These are phyloP conservation scores for Scomberomorus guttatus DNA, from an alignment of 2,797 vertebrate genomes.

Conservation along the genomic window DNA sequence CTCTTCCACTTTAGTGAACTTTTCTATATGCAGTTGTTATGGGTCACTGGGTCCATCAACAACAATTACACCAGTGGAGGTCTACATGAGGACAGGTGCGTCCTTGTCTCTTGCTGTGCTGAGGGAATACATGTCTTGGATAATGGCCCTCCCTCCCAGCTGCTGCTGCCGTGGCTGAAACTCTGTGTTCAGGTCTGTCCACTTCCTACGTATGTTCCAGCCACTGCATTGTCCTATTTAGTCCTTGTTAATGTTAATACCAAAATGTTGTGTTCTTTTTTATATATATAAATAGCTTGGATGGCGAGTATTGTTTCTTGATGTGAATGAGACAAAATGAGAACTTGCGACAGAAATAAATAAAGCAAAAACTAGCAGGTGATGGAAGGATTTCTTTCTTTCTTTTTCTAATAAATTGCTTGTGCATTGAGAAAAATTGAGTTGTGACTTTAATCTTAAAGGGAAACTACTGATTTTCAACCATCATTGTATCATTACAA, in stretches of 20 bases:
- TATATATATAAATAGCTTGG: conserved; percentile 26
- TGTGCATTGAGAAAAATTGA: background rate
- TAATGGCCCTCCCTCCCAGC: conserved; percentile 44
- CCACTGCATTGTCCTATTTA: conserved; percentile 34
- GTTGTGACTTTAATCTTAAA: no score
- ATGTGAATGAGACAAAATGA: conserved; percentile 2
- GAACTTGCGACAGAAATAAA: background rate
- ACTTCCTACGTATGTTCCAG: conserved; percentile 51
- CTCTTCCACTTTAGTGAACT: background rate
- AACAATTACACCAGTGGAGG: conserved; percentile 21
- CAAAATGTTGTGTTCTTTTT: conserved; percentile 46
- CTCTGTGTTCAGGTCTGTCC: conserved; percentile 49
- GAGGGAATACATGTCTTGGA: conserved; percentile 44
- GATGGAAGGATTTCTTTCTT: background rate
- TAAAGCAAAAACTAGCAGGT: background rate
- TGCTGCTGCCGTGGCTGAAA: conserved; percentile 44
- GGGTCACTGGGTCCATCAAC: conserved; percentile 40
- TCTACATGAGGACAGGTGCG: conserved; percentile 47
- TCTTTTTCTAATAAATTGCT: background rate
- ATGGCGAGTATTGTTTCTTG: background rate
- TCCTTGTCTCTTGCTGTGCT: conserved; percentile 50
- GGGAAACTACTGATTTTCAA: no score
- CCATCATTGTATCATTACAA: no score
- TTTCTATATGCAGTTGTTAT: conserved; percentile 21
- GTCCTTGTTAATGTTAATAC: conserved; percentile 33